A percentile compares a stretch with the other conserved stretches of the same genome.
Conservation (phyloP, 2,113 vertebrate genomes). For the Eolophus roseicapilla region DNA sequence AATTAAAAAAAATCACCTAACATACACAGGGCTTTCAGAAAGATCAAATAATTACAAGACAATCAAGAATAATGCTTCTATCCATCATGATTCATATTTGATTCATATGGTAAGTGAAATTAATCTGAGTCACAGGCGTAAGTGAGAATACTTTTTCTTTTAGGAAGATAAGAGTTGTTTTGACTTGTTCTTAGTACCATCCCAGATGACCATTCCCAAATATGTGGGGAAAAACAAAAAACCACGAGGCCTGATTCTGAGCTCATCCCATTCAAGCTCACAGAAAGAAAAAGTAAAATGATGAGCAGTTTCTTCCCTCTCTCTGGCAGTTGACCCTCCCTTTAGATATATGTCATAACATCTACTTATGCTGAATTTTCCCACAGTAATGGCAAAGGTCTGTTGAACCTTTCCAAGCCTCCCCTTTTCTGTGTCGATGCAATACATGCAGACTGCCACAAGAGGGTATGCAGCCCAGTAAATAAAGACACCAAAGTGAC, state of each 20-base stretch:
- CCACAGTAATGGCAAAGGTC: background rate
- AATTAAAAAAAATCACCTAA: background rate
- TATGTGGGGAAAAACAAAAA: background rate
- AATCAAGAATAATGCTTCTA: background rate
- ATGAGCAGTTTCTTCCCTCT: background rate
- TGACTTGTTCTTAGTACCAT: background rate
- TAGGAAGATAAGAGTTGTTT: background rate
- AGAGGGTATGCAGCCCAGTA: background rate
- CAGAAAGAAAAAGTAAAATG: background rate
- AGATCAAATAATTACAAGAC: slow-evolving; percentile 13
- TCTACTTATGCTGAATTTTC: background rate
- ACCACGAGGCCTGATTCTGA: background rate
- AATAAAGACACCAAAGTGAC: background rate
- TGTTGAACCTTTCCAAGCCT: background rate
- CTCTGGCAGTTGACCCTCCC: background rate
- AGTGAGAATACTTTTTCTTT: background rate
- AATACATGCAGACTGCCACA: background rate
- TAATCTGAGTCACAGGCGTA: background rate
- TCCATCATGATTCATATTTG: slow-evolving; percentile 25
- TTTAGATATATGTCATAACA: background rate
- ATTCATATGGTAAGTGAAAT: background rate
- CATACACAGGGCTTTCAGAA: background rate
- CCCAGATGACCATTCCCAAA: background rate
- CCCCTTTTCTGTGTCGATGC: background rate
- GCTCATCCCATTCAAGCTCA: background rate